Percentiles rank a stretch among this genome's conserved stretches.
These are phyloP conservation scores for Dendrolimus punctatus DNA, from an alignment of 1,140 invertebrate genomes.

Conservation along the genomic window DNA sequence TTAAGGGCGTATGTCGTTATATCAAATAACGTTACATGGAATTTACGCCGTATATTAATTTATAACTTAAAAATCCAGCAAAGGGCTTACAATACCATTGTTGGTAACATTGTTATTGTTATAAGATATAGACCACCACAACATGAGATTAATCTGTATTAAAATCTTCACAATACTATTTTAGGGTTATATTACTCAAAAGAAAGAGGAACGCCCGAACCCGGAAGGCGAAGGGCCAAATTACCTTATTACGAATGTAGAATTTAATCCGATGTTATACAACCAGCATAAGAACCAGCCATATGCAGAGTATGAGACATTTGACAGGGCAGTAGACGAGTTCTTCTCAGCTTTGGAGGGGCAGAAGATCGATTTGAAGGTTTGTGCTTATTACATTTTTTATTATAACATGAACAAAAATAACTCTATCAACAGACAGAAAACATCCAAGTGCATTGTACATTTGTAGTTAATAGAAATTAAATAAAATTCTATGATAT, in stretches of 20 bases:
- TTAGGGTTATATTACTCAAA: constrained; percentile 90
- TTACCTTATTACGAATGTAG: constrained; percentile 85
- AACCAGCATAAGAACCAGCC: constrained; percentile 79
- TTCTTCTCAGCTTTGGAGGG: constrained; percentile 96
- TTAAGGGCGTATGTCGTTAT: no score
- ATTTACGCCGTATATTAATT: no score
- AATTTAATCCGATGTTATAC: constrained; percentile 92
- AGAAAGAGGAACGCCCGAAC: constrained; percentile 81
- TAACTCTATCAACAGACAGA: not conserved
- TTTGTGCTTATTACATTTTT: constrained; percentile 13
- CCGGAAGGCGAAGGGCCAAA: constrained; percentile 74
- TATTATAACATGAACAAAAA: not conserved
- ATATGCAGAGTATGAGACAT: constrained; percentile 81
- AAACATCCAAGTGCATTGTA: not conserved
- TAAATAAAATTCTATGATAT: no score
- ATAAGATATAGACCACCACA: no score
- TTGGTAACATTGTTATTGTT: no score
- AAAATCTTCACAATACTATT: constrained; percentile 3
- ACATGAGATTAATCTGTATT: no score
- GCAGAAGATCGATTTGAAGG: constrained; percentile 95
- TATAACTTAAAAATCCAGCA: no score
- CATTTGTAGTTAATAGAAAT: no score
- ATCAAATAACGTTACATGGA: no score
- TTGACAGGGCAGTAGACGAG: constrained; percentile 95
- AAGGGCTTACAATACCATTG: no score